Evolutionary conservation across 2,113 vertebrate genomes (phyloP), one percentile per base, ranked within the genome.

Genomic region (Istiophorus platypterus): DNA sequence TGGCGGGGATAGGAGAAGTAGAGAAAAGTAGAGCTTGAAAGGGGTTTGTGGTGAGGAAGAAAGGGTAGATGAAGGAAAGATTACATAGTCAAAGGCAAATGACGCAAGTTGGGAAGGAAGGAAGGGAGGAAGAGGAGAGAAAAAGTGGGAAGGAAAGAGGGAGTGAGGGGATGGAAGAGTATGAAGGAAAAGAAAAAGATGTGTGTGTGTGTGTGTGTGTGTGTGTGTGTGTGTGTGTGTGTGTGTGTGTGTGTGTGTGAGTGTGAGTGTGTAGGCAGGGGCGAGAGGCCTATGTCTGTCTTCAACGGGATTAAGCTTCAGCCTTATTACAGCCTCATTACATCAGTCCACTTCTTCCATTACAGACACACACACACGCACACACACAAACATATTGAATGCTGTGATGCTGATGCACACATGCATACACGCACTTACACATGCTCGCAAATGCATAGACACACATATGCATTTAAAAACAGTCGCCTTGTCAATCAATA

Each of bases 311-410:
- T 93, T 92, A 93, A 92, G 86, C 89, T 79, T 88, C 81, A 86
- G 86, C 86, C 89, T 91, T 92, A 93, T 92, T 93, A 94, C 92
- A 93, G 89, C 81, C 91, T 90, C 91, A 93, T 94, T 95, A 94
- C 93, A 92, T 95, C 91, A 93, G 89, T 85, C 89, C 79, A 82
- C 85, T 84, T 91, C 91, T 93, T 93, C 89, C 85, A 92, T 92
- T 91, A 92, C 90, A 91, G 80, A 88, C 84, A 83, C 78, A 70
- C 76, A 73, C 64, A 69, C 67, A 51, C 59, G n/a, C n/a, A 88
- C 84, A 83, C 78, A 70, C 76, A 73, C 64, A 69, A 63, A 51
- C 59, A 69, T 52, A 68, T 13, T 42, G 41, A 42, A 42, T 42
- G 41, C 41, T 42, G 41, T 42, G 41, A 42, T 13, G 41, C 41